phyloP scores from a whole-genome alignment of 2,113 vertebrate species.

The Epinephelus cyanopodus region DNA sequence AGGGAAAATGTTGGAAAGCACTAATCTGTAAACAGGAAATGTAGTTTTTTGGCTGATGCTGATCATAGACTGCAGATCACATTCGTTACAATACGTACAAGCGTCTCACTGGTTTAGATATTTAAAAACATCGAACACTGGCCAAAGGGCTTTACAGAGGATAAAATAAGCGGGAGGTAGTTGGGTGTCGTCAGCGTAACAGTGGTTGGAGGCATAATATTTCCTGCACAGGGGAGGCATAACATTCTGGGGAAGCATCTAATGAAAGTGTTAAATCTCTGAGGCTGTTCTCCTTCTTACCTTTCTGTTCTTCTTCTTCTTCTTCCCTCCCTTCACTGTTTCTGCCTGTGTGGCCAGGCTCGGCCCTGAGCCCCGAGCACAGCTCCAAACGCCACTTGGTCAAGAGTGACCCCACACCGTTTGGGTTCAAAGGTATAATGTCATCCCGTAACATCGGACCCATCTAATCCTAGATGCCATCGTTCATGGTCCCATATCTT shows the following conservation, averaged over 20 bases:
- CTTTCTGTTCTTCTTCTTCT: conserved; percentile 22
- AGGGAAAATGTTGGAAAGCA: no score
- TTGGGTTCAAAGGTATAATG: conserved; percentile 93
- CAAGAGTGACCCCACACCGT: conserved; percentile 96
- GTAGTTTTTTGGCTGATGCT: no score
- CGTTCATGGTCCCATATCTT: conserved; percentile 22
- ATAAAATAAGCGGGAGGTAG: no score
- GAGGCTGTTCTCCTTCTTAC: conserved; percentile 9
- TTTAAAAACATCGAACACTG: background rate
- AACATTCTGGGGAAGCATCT: no score
- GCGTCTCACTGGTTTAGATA: background rate
- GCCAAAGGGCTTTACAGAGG: no score
- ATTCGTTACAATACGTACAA: background rate
- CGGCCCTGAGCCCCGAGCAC: conserved; percentile 94
- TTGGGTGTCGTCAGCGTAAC: no score
- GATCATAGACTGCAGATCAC: background rate
- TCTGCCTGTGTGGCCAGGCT: conserved; percentile 85
- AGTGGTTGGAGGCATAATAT: no score
- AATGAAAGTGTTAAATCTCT: background rate
- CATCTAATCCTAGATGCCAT: conserved; percentile 12
- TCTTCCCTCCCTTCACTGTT: conserved; percentile 52
- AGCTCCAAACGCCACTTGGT: conserved; percentile 93
- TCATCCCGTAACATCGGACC: background rate
- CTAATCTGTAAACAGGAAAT: no score
- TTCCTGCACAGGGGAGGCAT: no score